Evolutionary conservation across 2,888 invertebrate genomes (phyloP).

Genomic region (Synanthedon vespiformis): DNA sequence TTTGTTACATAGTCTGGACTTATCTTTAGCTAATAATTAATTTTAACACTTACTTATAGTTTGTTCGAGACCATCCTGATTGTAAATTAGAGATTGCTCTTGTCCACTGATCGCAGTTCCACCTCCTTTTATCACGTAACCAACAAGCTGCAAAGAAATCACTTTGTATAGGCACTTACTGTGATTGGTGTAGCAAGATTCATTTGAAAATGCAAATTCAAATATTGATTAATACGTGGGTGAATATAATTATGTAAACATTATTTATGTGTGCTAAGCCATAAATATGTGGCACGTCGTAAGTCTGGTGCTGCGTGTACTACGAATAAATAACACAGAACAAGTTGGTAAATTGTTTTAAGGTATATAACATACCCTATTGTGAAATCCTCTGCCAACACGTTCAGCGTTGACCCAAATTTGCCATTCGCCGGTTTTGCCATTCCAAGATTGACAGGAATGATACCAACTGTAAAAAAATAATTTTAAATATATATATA

Average conservation of each 20-base stretch:
- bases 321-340: no score
- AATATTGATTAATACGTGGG: background rate
- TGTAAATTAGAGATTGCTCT: slow-evolving; percentile 68
- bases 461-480: slow-evolving; percentile 79
- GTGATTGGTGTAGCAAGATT: no score
- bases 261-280: no score
- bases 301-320: background rate
- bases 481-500: background rate
- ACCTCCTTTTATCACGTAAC: slow-evolving; percentile 80
- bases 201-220: background rate
- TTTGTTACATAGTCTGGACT: no score
- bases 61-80: slow-evolving; percentile 35
- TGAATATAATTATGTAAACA: background rate
- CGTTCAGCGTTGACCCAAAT: slow-evolving; percentile 89
- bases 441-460: slow-evolving; percentile 90
- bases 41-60: slow-evolving; percentile 30
- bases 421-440: slow-evolving; percentile 91
- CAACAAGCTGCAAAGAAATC: slow-evolving; percentile 74
- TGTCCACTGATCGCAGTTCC: slow-evolving; percentile 83
- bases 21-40: no score
- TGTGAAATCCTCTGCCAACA: slow-evolving; percentile 88
- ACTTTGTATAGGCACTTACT: background rate
- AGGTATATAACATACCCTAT: slow-evolving; percentile 77
- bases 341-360: background rate
- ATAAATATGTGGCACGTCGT: background rate